Conservation (phyloP, 2,888 invertebrate genomes). For the Torymus texanus region DNA sequence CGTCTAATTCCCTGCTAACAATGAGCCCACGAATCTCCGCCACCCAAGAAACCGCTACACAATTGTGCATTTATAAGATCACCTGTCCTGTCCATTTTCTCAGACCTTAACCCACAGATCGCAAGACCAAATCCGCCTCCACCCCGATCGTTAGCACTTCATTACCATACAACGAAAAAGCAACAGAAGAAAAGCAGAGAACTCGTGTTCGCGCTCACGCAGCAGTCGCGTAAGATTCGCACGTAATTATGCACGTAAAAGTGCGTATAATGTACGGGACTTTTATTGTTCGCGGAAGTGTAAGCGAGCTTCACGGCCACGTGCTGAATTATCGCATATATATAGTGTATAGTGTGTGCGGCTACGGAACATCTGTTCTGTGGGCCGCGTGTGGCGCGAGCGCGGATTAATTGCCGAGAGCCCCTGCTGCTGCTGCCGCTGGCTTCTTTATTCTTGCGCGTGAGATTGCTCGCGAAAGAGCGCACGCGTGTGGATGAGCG, state of each 20-base stretch:
- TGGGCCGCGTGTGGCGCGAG: neutral
- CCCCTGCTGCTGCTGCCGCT: neutral
- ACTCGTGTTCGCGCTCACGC: neutral
- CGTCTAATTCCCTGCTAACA: too few relatives aligned
- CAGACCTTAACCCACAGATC: conserved; percentile 3
- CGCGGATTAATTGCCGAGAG: conserved; percentile 17
- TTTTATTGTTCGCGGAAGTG: conserved; percentile 31
- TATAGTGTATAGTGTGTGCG: neutral
- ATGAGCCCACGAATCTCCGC: too few relatives aligned
- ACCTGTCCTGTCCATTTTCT: neutral
- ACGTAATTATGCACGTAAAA: conserved; percentile 7
- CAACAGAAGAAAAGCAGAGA: neutral
- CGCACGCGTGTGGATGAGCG: too few relatives aligned
- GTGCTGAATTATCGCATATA: neutral
- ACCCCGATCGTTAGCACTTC: conserved; percentile 24
- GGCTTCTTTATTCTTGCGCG: neutral
- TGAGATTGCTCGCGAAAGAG: too few relatives aligned
- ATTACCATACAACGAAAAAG: conserved; percentile 25
- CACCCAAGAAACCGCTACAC: too few relatives aligned
- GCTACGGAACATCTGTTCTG: conserved; percentile 9
- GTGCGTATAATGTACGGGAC: conserved; percentile 17
- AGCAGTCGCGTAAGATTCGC: neutral
- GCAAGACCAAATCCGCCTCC: neutral
- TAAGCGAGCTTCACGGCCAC: too few relatives aligned
- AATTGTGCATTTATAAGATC: neutral